Conservation (phyloP, 2,113 vertebrate genomes). For the Tetraodon nigroviridis region DNA sequence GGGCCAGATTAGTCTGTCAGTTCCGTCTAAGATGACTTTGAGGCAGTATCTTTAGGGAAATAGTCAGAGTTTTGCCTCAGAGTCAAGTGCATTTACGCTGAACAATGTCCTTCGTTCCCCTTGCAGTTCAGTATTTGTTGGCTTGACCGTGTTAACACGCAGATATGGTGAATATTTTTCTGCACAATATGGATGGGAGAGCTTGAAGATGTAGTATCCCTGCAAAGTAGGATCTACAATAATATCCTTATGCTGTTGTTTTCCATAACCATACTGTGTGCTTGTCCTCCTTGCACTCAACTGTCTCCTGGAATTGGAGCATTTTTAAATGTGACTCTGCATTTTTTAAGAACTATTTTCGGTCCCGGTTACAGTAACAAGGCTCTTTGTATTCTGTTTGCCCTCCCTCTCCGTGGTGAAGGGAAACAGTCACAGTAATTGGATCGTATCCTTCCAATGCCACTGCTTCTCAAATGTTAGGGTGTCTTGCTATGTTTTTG, state of each 20-base stretch:
- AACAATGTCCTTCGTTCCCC: constrained; percentile 57
- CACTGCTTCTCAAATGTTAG: constrained; percentile 41
- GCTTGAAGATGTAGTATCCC: not conserved
- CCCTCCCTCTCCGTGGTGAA: constrained; percentile 7
- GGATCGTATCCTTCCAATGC: constrained; percentile 40
- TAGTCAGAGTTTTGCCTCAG: constrained; percentile 50
- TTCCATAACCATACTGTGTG: no score
- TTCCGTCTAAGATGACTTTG: constrained; percentile 62
- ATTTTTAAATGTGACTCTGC: no score
- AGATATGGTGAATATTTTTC: not conserved
- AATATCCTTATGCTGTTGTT: no score
- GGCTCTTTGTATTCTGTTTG: constrained; percentile 8
- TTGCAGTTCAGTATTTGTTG: constrained; percentile 41
- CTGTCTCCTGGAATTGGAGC: no score
- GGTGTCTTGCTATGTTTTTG: constrained; percentile 62
- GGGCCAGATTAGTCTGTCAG: constrained; percentile 60
- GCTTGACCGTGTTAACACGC: constrained; percentile 23
- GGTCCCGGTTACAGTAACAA: constrained; percentile 20
- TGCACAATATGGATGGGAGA: constrained; percentile 17
- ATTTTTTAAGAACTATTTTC: no score
- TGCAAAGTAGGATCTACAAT: no score
- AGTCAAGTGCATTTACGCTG: constrained; percentile 52
- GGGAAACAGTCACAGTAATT: constrained; percentile 43
- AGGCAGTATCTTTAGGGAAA: constrained; percentile 51
- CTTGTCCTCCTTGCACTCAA: no score